Conservation (phyloP, 2,888 invertebrate genomes). For the Pedicia rivosa region DNA sequence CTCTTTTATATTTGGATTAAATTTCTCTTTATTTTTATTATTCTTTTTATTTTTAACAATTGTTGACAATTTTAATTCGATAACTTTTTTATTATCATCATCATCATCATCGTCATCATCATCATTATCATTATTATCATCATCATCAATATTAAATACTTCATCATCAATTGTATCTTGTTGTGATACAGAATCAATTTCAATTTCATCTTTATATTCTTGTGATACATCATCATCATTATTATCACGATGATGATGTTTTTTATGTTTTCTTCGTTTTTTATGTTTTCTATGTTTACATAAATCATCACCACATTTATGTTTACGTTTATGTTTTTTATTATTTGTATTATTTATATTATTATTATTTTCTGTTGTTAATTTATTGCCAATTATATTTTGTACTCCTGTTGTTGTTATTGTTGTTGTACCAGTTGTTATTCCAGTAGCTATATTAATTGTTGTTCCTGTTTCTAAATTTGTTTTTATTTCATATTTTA, state of each 20-base stretch:
- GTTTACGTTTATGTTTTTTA: conserved; percentile 47
- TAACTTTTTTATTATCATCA: conserved; percentile 27
- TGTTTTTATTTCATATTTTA: conserved; percentile 18
- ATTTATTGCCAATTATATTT: too few species aligned
- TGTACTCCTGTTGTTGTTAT: too few species aligned
- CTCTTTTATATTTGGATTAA: conserved; percentile 12
- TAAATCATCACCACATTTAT: conserved; percentile 50
- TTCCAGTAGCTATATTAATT: conserved; percentile 13
- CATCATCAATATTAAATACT: conserved; percentile 26
- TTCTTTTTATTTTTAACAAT: conserved; percentile 13
- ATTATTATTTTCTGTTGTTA: too few species aligned
- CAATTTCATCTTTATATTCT: conserved; percentile 5
- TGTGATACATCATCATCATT: conserved; percentile 12
- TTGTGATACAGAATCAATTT: neutral
- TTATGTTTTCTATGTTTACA: conserved; percentile 63
- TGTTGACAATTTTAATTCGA: neutral
- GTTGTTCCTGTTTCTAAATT: conserved; percentile 4
- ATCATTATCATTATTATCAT: conserved; percentile 24
- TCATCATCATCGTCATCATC: conserved; percentile 32
- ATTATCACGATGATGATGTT: conserved; percentile 40
- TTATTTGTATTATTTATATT: too few species aligned
- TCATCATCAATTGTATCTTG: neutral
- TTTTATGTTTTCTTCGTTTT: conserved; percentile 65
- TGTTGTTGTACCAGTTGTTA: neutral
- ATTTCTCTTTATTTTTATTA: conserved; percentile 8